phyloP scores from a whole-genome alignment of 2,888 invertebrate genomes.

The Minunthozetes semirufus region DNA sequence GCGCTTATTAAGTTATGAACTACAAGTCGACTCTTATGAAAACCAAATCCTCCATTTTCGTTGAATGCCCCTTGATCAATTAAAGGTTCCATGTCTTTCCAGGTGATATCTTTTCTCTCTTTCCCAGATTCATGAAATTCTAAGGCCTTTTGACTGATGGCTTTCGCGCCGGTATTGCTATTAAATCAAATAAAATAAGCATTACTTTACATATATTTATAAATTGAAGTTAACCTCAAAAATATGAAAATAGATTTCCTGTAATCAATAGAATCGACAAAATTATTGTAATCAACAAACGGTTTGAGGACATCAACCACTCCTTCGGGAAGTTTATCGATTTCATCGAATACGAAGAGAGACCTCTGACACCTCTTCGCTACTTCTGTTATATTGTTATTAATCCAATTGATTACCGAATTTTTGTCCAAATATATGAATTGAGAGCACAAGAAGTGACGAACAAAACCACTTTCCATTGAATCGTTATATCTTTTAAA shows the following conservation, averaged over 20 bases:
- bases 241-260: constrained; percentile 55
- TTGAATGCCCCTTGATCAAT: constrained; percentile 50
- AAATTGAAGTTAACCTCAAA: constrained; percentile 49
- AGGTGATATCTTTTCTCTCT: constrained; percentile 49
- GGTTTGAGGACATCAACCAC: constrained; percentile 78
- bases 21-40: constrained; percentile 73
- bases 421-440: not conserved
- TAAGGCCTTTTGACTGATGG: constrained; percentile 49
- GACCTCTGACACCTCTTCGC: constrained; percentile 65
- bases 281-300: constrained; percentile 72
- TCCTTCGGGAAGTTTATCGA: constrained; percentile 80
- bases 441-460: constrained; percentile 55
- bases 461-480: constrained; percentile 64
- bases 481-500: constrained; percentile 59
- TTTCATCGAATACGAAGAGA: constrained; percentile 93
- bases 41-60: constrained; percentile 54
- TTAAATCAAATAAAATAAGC: constrained; percentile 39
- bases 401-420: constrained; percentile 32
- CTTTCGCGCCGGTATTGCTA: constrained; percentile 53
- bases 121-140: constrained; percentile 49
- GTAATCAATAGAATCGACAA: constrained; percentile 65
- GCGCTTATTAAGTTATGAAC: constrained; percentile 80
- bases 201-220: constrained; percentile 38
- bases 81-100: constrained; percentile 50
- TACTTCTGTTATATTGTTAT: constrained; percentile 54